These are phyloP conservation scores for Eupithecia inturbata DNA, from an alignment of 2,888 invertebrate genomes.

Conservation along the genomic window DNA sequence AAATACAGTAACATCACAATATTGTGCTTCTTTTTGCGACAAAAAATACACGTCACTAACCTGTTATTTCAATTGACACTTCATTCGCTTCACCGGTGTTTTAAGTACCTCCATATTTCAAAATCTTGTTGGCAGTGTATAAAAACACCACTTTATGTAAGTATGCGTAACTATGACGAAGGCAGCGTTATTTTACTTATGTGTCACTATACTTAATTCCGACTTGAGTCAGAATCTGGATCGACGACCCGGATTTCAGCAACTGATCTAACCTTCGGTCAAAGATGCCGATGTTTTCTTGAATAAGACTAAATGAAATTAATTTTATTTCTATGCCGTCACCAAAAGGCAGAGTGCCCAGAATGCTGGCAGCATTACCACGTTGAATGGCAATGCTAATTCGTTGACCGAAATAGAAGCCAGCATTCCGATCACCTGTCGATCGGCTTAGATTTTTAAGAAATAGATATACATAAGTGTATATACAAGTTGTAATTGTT, in stretches of 20 bases:
- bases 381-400: no score
- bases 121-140: not conserved
- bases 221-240: constrained; percentile 4
- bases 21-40: not conserved
- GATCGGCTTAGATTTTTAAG: no score
- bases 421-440: no score
- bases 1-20: not conserved
- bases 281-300: not conserved
- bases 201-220: constrained; percentile 4
- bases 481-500: no score
- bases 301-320: not conserved
- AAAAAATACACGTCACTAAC: not conserved
- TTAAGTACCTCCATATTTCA: not conserved
- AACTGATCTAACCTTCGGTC: not conserved
- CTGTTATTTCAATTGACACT: not conserved
- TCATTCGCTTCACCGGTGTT: not conserved
- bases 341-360: no score
- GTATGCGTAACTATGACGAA: not conserved
- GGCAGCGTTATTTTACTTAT: not conserved
- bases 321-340: not conserved
- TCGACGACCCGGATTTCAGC: not conserved
- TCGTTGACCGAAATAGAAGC: no score
- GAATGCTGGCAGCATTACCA: no score
- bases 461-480: no score
- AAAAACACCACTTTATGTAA: not conserved